A percentile compares a stretch with the other conserved stretches of the same genome.
phyloP scores from a whole-genome alignment of 2,113 vertebrate species.

The Colius striatus region DNA sequence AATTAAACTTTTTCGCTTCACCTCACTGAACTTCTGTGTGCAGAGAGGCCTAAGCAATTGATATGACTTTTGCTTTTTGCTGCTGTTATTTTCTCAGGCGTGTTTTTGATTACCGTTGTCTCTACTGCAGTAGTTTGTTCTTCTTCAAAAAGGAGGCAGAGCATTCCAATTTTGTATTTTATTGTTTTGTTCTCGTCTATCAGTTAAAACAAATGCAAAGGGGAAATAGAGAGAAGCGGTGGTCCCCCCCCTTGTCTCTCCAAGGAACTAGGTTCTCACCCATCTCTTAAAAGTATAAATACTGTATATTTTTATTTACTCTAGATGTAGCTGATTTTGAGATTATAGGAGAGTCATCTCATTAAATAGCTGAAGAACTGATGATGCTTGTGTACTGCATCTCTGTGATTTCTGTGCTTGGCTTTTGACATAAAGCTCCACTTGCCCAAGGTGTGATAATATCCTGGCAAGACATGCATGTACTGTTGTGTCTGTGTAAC shows the following conservation, averaged over 20 bases:
- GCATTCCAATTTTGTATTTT: not conserved
- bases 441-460: not conserved
- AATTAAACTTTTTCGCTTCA: constrained; percentile 44
- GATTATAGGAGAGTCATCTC: not conserved
- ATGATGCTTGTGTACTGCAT: not conserved
- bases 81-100: constrained; percentile 9
- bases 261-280: not conserved
- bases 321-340: not conserved
- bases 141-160: not conserved
- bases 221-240: fast-evolving
- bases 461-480: fast-evolving
- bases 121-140: not conserved
- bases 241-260: not conserved
- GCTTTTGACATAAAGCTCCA: not conserved
- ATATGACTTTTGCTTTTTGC: not conserved
- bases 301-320: not conserved
- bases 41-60: constrained; percentile 39
- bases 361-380: not conserved
- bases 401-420: not conserved
- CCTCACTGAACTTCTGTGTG: constrained; percentile 42
- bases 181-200: not conserved
- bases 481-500: not conserved
- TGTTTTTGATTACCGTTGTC: not conserved
- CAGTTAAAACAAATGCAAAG: not conserved
- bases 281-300: not conserved